A percentile compares a stretch with the other conserved stretches of the same genome.
Evolutionary conservation across 1,140 invertebrate genomes (phyloP).

Genomic region (Trichogramma pretiosum): DNA sequence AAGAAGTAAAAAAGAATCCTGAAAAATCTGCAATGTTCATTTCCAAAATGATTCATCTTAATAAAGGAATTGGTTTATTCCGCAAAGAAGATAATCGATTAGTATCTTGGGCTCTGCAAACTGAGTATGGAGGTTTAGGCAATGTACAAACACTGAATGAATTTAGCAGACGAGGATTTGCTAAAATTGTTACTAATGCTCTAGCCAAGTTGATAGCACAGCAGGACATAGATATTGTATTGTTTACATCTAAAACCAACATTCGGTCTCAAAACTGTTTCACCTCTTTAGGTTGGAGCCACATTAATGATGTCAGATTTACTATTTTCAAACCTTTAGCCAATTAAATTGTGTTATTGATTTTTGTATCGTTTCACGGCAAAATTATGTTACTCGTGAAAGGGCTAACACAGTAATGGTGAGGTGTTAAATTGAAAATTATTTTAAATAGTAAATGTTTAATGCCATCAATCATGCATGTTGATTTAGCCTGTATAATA

Average conservation of each 20-base stretch:
- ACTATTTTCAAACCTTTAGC: too few relatives aligned
- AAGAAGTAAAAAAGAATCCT: background rate
- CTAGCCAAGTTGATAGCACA: background rate
- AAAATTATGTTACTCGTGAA: too few relatives aligned
- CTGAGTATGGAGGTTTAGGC: background rate
- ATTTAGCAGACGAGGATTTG: background rate
- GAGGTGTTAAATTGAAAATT: too few relatives aligned
- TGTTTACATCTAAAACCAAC: background rate
- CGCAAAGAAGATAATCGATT: too few relatives aligned
- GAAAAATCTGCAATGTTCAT: background rate
- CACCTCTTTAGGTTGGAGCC: background rate
- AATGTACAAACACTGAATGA: background rate
- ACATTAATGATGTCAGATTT: too few relatives aligned
- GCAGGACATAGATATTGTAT: background rate
- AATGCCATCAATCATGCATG: too few relatives aligned
- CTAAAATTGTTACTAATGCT: background rate
- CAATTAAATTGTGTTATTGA: too few relatives aligned
- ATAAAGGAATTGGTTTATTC: background rate
- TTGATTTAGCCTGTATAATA: too few relatives aligned
- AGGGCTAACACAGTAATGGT: too few relatives aligned
- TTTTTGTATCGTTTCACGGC: too few relatives aligned
- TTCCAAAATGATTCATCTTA: background rate
- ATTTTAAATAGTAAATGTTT: too few relatives aligned
- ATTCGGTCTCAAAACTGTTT: background rate
- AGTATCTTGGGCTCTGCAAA: background rate